phyloP scores from a whole-genome alignment of 2,888 invertebrate genomes.

The Ectobius pallidus region DNA sequence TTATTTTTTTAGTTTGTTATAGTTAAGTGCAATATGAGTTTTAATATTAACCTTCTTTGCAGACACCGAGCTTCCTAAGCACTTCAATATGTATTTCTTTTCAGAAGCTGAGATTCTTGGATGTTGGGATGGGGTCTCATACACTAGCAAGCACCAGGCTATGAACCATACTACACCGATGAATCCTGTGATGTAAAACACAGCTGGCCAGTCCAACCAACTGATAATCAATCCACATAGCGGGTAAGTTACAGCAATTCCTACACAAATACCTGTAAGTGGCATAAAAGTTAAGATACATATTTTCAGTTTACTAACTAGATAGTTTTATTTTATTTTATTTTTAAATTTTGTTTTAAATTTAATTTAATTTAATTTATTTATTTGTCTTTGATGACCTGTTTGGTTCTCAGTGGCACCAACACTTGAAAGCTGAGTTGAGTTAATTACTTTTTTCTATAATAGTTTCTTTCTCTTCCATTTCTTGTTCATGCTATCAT shows the following conservation, averaged over 20 bases:
- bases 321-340: no score
- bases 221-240: constrained; percentile 71
- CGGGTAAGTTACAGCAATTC: constrained; percentile 71
- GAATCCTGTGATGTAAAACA: constrained; percentile 69
- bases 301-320: no score
- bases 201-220: constrained; percentile 71
- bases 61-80: constrained; percentile 54
- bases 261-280: constrained; percentile 71
- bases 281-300: no score
- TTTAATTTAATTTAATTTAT: no score
- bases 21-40: no score
- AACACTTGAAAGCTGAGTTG: no score
- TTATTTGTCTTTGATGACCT: neutral
- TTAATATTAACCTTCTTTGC: constrained; percentile 54
- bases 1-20: no score
- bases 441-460: no score
- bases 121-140: constrained; percentile 68
- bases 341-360: no score
- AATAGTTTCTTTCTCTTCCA: no score
- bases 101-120: constrained; percentile 67
- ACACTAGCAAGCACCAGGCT: constrained; percentile 67
- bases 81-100: constrained; percentile 62
- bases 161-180: constrained; percentile 69
- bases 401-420: no score
- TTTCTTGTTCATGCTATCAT: no score